These are phyloP conservation scores for Patella pellucida DNA, from an alignment of 2,888 invertebrate species.

Conservation along the genomic window DNA sequence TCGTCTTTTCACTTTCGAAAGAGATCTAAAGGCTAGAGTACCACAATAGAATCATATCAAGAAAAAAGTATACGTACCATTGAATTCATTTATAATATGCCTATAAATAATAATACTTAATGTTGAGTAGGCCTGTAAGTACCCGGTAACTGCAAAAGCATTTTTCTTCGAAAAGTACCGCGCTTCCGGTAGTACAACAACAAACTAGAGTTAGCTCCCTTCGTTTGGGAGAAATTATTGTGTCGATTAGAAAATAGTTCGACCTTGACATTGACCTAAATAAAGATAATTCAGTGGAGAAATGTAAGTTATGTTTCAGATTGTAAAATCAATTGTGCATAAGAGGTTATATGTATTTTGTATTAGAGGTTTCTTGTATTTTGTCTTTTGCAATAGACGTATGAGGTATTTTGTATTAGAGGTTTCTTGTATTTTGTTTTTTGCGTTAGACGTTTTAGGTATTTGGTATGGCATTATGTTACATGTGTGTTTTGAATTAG, in stretches of 20 bases:
- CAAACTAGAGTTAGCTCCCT: background rate
- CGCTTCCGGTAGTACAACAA: background rate
- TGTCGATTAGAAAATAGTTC: too few relatives aligned
- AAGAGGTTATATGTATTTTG: too few relatives aligned
- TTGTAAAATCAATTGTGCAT: too few relatives aligned
- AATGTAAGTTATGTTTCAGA: too few relatives aligned
- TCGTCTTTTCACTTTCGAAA: conserved; percentile 9
- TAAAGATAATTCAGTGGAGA: too few relatives aligned
- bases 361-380: too few relatives aligned
- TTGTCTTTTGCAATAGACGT: too few relatives aligned
- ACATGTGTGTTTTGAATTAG: conserved; percentile 10
- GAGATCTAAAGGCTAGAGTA: conserved; percentile 7
- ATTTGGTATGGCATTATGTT: conserved; percentile 2
- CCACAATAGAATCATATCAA: background rate
- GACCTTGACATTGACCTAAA: too few relatives aligned
- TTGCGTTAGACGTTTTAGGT: background rate
- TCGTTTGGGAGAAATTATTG: too few relatives aligned
- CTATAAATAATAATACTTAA: background rate
- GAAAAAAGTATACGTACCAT: background rate
- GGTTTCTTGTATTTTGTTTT: too few relatives aligned
- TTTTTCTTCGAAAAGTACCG: background rate
- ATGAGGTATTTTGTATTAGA: too few relatives aligned
- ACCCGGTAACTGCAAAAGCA: background rate
- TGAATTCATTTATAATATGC: conserved; percentile 1
- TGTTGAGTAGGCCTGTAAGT: background rate